Evolutionary conservation across 2,113 vertebrate species (phyloP).

Genomic region (Holacanthus passer): DNA sequence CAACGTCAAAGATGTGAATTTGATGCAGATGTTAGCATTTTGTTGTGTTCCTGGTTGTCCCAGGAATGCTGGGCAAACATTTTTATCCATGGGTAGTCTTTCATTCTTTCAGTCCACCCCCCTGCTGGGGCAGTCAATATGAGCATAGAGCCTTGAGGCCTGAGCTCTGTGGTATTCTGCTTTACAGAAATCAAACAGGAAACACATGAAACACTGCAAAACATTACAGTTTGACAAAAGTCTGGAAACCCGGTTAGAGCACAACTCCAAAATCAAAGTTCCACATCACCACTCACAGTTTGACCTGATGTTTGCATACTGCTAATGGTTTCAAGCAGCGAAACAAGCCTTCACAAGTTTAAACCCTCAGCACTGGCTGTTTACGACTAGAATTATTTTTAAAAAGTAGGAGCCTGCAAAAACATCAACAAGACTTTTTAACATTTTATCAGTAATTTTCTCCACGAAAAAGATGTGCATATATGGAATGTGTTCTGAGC

Average conservation of each 20-base stretch:
- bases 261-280: slow-evolving; percentile 25
- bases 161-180: slow-evolving; percentile 48
- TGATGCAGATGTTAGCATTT: slow-evolving; percentile 52
- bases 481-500: background rate
- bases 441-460: slow-evolving; percentile 1
- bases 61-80: slow-evolving; percentile 45
- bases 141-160: slow-evolving; percentile 57
- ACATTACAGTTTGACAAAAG: slow-evolving; percentile 41
- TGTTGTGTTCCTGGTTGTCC: slow-evolving; percentile 43
- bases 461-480: background rate
- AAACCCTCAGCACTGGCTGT: slow-evolving; percentile 15
- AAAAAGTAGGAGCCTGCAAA: slow-evolving; percentile 1
- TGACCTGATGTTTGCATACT: slow-evolving; percentile 26
- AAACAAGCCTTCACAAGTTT: slow-evolving; percentile 12
- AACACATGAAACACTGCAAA: slow-evolving; percentile 57
- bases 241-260: slow-evolving; percentile 26
- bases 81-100: slow-evolving; percentile 56
- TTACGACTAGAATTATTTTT: background rate
- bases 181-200: slow-evolving; percentile 52
- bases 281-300: slow-evolving; percentile 14
- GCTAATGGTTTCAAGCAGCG: slow-evolving; percentile 39
- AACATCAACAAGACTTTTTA: slow-evolving; percentile 10
- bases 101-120: slow-evolving; percentile 44
- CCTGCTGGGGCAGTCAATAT: slow-evolving; percentile 56
- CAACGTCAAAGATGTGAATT: slow-evolving; percentile 30